These are phyloP conservation scores for Oryzias javanicus DNA, from an alignment of 2,113 vertebrate species.

Conservation along the genomic window DNA sequence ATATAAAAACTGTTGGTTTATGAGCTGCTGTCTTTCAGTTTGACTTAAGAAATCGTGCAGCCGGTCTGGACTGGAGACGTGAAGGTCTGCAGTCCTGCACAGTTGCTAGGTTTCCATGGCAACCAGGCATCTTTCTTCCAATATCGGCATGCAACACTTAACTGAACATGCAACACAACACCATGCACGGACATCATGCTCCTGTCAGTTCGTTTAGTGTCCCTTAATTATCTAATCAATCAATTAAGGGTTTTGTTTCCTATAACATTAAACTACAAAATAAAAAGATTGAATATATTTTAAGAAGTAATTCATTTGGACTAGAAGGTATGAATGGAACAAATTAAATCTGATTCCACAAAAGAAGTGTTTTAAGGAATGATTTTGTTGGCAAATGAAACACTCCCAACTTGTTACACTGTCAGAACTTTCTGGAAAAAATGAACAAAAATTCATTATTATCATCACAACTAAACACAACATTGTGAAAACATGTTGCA, in stretches of 20 bases:
- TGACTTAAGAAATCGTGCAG: not conserved
- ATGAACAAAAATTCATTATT: too few species aligned
- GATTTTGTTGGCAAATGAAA: too few species aligned
- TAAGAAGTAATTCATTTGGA: not conserved
- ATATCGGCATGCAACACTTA: constrained; percentile 53
- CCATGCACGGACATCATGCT: constrained; percentile 61
- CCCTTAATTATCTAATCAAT: not conserved
- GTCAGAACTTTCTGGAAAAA: too few species aligned
- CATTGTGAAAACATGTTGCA: too few species aligned
- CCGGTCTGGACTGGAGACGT: constrained; percentile 45
- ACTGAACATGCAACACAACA: constrained; percentile 64
- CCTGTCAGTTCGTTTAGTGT: constrained; percentile 13
- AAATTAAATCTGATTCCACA: too few species aligned
- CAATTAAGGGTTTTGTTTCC: not conserved
- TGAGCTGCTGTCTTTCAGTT: not conserved
- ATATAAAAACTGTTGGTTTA: not conserved
- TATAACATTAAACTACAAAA: not conserved
- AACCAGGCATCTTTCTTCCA: constrained; percentile 36
- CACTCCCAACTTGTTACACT: too few species aligned
- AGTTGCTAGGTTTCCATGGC: constrained; percentile 29
- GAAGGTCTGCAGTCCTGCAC: constrained; percentile 14
- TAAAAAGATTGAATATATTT: too few species aligned
- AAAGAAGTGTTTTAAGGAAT: too few species aligned
- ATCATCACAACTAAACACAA: too few species aligned
- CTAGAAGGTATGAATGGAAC: not conserved